Evolutionary conservation across 2,797 vertebrate species (phyloP), one percentile per base, ranked within the genome.

Genomic region (Propithecus deckenii): DNA sequence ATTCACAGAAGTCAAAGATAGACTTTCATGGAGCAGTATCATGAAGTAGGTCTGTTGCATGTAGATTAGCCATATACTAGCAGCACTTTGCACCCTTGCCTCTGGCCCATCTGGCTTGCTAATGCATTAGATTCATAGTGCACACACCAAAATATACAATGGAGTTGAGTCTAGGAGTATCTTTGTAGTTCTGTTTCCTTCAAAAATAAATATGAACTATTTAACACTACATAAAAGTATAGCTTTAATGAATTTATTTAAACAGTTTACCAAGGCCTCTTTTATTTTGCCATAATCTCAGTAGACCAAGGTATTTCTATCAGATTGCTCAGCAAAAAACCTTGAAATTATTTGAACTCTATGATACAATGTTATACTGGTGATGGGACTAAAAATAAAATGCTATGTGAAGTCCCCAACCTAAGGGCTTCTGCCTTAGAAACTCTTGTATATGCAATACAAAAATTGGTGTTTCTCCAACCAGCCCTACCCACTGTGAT

Each of bases 131-230:
- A 88, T 90, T 85, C 69, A 67, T 87, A 89, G 84, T 23, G 14
- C 38, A 46, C 7, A 46, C 52, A 46, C 38, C 57, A 93, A 87
- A 63, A 46, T 11, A 28, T 65, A 72, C 35, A 89, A 1, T 78
- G 63, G 10, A 8, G 10, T 78, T 95, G 61, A 71, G 17, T 89
- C 20, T 72, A 76, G 35, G 69, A 97, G 28, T 92, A 74, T 93
- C 76, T 89, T 86, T 91, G 41, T 84, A 72, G n/a, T 88, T 95
- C 86, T 75, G 1, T 95, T 94, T 93, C 46, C 65, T 48, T 96
- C 65, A 76, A 63, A 94, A 93, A 94, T 86, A 96, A 97, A 94
- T 32, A 96, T 78, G 43, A 92, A 74, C 74, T 95, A 41, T 95
- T 94, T 93, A 87, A 91, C 25, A 32, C 63, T 32, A 74, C 41